Evolutionary conservation across 1,140 invertebrate species (phyloP).

Genomic region (Reticulitermes speratus): DNA sequence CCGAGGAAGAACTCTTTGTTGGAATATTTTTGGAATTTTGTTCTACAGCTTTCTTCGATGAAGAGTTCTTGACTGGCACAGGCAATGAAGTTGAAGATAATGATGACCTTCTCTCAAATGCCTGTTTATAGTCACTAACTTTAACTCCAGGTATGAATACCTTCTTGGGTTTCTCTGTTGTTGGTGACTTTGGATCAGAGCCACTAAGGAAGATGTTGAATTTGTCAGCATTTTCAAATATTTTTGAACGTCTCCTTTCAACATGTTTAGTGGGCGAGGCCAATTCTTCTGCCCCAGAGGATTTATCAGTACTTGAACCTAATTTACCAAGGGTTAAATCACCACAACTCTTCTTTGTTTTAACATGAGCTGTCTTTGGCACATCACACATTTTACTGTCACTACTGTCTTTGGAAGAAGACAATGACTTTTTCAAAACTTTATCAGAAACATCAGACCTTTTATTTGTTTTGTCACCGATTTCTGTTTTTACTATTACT

Average conservation of each 20-base stretch:
- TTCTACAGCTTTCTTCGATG: neutral
- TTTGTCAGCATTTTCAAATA: conserved; percentile 70
- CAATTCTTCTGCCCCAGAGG: conserved; percentile 5
- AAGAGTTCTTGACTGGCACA: conserved; percentile 4
- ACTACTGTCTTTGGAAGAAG: neutral
- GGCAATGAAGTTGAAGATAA: conserved; percentile 35
- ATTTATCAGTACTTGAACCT: conserved; percentile 14
- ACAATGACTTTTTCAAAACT: neutral
- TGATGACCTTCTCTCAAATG: conserved; percentile 76
- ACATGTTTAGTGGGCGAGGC: conserved; percentile 29
- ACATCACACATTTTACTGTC: neutral
- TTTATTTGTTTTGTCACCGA: neutral
- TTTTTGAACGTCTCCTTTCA: conserved; percentile 63
- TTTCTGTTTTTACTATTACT: neutral
- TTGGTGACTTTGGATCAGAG: conserved; percentile 32
- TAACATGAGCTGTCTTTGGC: conserved; percentile 11
- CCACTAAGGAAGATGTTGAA: conserved; percentile 53
- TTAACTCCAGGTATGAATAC: conserved; percentile 77
- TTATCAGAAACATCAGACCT: neutral
- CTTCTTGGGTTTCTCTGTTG: conserved; percentile 69
- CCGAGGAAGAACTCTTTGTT: neutral
- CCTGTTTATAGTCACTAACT: conserved; percentile 78
- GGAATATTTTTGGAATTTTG: neutral
- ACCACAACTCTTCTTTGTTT: conserved; percentile 29
- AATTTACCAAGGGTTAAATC: conserved; percentile 23